Conservation (phyloP, 2,113 vertebrate genomes). For the Hippotragus niger region DNA sequence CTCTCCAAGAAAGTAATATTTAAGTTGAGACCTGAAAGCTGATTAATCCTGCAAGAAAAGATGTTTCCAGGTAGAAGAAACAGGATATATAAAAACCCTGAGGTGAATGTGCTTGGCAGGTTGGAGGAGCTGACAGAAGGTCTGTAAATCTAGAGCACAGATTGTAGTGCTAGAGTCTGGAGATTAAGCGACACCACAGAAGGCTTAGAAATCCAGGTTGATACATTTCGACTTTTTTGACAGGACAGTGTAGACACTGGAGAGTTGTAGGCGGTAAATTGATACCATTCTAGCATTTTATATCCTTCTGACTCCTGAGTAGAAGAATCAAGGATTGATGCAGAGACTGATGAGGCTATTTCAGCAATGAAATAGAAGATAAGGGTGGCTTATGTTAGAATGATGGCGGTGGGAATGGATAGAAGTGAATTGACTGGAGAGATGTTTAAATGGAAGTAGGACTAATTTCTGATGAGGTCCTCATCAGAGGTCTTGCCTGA, state of each 20-base stretch:
- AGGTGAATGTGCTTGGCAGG: not conserved
- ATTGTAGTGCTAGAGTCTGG: not conserved
- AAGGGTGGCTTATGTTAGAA: not conserved
- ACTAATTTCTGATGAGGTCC: not conserved
- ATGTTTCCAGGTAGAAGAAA: not conserved
- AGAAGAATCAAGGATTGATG: not conserved
- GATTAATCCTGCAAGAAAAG: not conserved
- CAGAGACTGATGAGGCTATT: not conserved
- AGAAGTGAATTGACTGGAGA: not conserved
- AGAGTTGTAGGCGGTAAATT: slow-evolving; percentile 6
- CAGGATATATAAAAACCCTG: not conserved
- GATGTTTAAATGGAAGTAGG: not conserved
- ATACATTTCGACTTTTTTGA: not conserved
- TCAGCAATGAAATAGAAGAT: not conserved
- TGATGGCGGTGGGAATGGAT: not conserved
- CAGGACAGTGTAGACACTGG: not conserved
- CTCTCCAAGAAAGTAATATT: not conserved
- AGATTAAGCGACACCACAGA: not conserved
- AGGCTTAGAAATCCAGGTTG: not conserved
- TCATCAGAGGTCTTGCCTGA: not conserved
- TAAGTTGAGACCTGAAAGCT: not conserved
- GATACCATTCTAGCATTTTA: not conserved
- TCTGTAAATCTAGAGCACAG: not conserved
- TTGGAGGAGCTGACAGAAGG: not conserved
- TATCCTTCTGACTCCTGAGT: not conserved